Percentiles rank a stretch among this genome's conserved stretches.
Evolutionary conservation across 2,113 vertebrate species (phyloP).

Genomic region (Panurus biarmicus): DNA sequence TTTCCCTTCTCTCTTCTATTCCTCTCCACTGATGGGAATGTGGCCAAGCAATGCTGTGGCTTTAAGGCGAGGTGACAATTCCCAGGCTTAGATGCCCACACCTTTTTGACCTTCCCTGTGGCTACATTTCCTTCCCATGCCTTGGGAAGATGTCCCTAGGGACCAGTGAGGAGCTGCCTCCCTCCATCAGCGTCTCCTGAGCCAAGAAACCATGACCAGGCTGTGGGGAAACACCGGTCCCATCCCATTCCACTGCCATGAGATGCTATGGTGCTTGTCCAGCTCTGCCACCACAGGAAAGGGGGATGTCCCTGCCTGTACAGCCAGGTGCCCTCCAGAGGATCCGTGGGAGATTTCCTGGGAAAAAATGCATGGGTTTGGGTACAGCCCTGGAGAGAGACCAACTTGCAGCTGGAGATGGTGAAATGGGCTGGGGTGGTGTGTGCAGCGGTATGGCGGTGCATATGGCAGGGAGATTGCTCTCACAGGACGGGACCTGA

Average conservation of each 20-base stretch:
- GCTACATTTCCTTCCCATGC: not conserved
- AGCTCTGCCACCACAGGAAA: not conserved
- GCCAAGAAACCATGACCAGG: not conserved
- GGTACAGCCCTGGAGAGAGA: not conserved
- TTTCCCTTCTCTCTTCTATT: not conserved
- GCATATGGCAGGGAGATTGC: not conserved
- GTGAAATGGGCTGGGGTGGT: not conserved
- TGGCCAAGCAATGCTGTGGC: not conserved
- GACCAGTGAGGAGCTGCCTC: not conserved
- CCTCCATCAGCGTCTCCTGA: not conserved
- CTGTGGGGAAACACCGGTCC: fast-evolving
- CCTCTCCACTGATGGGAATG: not conserved
- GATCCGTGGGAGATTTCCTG: not conserved
- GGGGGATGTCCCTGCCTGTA: too few relatives aligned
- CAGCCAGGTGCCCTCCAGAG: not conserved
- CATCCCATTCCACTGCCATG: not conserved
- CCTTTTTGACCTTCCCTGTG: not conserved
- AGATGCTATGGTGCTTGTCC: not conserved
- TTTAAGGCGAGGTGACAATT: not conserved
- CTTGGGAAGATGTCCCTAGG: not conserved
- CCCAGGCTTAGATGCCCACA: not conserved
- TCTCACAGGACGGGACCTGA: not conserved
- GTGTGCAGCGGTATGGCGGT: not conserved
- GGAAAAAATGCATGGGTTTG: not conserved
- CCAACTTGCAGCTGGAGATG: not conserved